These are phyloP conservation scores for Diabrotica undecimpunctata DNA, from an alignment of 1,140 invertebrate genomes.

Conservation along the genomic window DNA sequence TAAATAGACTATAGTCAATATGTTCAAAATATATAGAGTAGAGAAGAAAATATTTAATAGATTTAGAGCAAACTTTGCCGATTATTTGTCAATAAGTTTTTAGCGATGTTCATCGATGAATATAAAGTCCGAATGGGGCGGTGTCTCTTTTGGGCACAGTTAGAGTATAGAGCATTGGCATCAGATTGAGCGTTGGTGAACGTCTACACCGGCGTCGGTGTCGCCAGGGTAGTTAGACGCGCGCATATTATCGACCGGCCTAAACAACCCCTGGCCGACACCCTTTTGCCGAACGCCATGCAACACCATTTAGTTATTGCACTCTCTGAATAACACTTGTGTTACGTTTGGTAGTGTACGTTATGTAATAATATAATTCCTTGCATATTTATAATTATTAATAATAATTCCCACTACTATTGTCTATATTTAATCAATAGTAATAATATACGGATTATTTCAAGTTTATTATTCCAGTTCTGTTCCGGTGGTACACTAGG, in stretches of 20 bases:
- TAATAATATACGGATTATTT: constrained; percentile 46
- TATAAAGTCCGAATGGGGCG: no score
- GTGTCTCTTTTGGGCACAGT: no score
- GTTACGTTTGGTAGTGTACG: constrained; percentile 52
- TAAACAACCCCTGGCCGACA: constrained; percentile 45
- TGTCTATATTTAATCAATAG: constrained; percentile 48
- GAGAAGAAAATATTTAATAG: no score
- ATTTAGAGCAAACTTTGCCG: no score
- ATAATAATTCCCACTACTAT: constrained; percentile 49
- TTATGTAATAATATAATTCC: constrained; percentile 52
- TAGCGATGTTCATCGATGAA: no score
- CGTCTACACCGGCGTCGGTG: constrained; percentile 25
- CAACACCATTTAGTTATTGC: constrained; percentile 51
- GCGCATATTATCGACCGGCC: constrained; percentile 45
- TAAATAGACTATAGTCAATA: no score
- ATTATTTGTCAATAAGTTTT: no score
- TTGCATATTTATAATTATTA: constrained; percentile 51
- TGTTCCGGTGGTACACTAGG: constrained; percentile 44
- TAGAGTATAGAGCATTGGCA: neutral
- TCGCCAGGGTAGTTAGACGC: constrained; percentile 31
- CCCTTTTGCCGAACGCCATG: constrained; percentile 44
- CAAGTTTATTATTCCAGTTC: constrained; percentile 43
- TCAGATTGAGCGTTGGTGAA: constrained; percentile 12
- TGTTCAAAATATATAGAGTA: no score
- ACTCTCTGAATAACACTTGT: constrained; percentile 52